These are phyloP conservation scores for Mustela lutreola DNA, from an alignment of 2,113 vertebrate species.

Conservation along the genomic window DNA sequence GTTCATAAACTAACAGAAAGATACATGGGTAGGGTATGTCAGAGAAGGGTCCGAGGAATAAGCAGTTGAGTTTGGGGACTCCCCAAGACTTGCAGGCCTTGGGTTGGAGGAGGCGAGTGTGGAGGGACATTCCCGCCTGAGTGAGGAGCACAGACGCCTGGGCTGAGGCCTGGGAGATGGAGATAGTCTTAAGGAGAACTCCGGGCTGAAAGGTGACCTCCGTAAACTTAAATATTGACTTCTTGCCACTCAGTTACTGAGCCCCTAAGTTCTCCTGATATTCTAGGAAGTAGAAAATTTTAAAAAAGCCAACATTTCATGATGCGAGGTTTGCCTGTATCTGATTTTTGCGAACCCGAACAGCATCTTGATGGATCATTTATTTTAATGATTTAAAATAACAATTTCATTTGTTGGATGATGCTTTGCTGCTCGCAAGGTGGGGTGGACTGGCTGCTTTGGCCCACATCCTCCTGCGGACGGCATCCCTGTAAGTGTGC, in stretches of 20 bases:
- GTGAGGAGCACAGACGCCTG: background rate
- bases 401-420: background rate
- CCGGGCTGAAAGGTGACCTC: background rate
- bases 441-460: background rate
- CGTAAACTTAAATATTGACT: background rate
- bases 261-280: background rate
- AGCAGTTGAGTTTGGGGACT: background rate
- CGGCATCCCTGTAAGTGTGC: too few relatives aligned
- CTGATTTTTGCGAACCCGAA: background rate
- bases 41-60: background rate
- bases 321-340: background rate
- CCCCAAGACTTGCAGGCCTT: background rate
- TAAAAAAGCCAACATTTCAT: background rate
- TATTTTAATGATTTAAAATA: background rate
- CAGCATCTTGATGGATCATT: background rate
- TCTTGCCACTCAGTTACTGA: background rate
- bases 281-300: background rate
- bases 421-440: background rate
- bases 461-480: accelerated
- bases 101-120: background rate
- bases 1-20: background rate
- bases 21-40: background rate
- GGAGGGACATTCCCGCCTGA: background rate
- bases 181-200: background rate
- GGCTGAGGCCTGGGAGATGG: background rate